phyloP scores from a whole-genome alignment of 2,113 vertebrate genomes.

The Fregata magnificens region DNA sequence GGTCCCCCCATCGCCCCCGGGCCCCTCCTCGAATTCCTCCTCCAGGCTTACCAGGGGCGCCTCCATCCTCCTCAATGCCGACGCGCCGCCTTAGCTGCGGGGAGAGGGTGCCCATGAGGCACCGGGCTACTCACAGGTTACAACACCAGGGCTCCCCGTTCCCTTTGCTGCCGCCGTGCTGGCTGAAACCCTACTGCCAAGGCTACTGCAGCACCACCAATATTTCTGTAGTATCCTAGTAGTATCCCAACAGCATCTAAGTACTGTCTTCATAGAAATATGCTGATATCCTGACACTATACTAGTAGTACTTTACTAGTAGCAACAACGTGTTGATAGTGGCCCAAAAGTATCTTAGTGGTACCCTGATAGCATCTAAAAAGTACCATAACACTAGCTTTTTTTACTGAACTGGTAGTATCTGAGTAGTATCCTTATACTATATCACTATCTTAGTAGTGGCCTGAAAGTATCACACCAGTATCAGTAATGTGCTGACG shows the following conservation, averaged over 20 bases:
- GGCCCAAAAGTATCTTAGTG: background rate
- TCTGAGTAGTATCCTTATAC: background rate
- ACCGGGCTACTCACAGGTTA: background rate
- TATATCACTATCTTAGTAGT: background rate
- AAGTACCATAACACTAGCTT: accelerated
- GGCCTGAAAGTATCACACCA: background rate
- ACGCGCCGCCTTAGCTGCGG: background rate
- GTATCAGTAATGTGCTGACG: background rate
- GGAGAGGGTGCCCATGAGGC: background rate
- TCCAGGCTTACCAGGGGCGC: slow-evolving; percentile 58
- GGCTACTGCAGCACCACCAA: background rate
- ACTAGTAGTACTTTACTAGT: background rate
- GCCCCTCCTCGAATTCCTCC: slow-evolving; percentile 56
- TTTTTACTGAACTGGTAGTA: background rate
- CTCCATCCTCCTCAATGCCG: background rate
- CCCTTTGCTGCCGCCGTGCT: accelerated
- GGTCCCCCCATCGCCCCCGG: background rate
- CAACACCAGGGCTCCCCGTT: accelerated
- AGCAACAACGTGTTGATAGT: background rate
- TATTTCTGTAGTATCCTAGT: background rate
- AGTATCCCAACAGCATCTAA: background rate
- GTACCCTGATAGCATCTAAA: background rate
- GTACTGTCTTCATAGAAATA: background rate
- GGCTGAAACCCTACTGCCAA: background rate
- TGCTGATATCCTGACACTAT: background rate